A percentile compares a stretch with the other conserved stretches of the same genome.
Evolutionary conservation across 35 echinoderm and acorn worm species (phyloP).

Genomic region (Holothuria glaberrima): DNA sequence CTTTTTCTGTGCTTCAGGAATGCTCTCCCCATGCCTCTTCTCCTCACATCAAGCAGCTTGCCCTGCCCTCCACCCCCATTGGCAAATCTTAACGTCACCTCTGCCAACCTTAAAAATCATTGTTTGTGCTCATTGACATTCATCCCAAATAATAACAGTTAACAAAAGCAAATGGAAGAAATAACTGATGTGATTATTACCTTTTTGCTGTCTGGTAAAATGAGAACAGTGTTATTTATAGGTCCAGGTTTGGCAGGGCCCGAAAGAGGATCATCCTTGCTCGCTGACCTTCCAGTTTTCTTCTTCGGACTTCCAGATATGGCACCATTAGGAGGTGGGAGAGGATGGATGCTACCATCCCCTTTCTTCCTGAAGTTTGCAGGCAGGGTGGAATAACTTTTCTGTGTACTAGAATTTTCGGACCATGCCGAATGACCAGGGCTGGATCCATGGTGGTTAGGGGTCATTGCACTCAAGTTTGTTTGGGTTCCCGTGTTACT

Average conservation of each 20-base stretch:
- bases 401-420: background rate
- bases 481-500: background rate
- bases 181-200: constrained; percentile 20
- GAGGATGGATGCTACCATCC: constrained; percentile 32
- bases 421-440: constrained; percentile 11
- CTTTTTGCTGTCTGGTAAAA: constrained; percentile 85
- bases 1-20: too few relatives aligned
- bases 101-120: too few relatives aligned
- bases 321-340: background rate
- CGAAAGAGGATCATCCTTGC: background rate
- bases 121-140: too few relatives aligned
- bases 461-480: constrained; percentile 33
- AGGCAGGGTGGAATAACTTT: background rate
- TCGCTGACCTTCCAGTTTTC: constrained; percentile 20
- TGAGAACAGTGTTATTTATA: constrained; percentile 88
- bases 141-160: too few relatives aligned
- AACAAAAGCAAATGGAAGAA: background rate
- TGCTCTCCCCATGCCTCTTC: too few relatives aligned
- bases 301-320: constrained; percentile 48
- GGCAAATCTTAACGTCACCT: too few relatives aligned
- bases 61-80: too few relatives aligned
- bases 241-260: constrained; percentile 78
- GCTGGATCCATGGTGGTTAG: constrained; percentile 15
- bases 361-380: constrained; percentile 44
- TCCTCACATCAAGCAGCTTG: too few relatives aligned